Evolutionary conservation across 2,113 vertebrate species (phyloP).

Genomic region (Aptenodytes forsteri): DNA sequence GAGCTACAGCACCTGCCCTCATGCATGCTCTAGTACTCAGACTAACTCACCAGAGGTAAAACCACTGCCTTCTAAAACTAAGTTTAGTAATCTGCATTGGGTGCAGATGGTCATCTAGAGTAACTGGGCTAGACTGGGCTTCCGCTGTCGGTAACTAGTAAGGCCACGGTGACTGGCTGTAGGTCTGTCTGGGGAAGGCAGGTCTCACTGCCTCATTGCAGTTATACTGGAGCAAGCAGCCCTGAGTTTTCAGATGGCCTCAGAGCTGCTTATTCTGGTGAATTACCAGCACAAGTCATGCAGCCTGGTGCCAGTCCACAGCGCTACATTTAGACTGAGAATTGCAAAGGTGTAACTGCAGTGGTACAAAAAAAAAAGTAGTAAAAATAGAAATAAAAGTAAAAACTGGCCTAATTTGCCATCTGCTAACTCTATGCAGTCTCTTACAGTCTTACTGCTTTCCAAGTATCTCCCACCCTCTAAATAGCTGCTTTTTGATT

Average conservation of each 20-base stretch:
- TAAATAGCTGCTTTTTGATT: conserved; percentile 19
- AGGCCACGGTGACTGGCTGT: background rate
- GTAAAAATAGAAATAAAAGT: conserved; percentile 30
- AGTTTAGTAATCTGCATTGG: background rate
- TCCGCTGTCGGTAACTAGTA: background rate
- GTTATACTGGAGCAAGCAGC: background rate
- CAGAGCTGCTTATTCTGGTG: background rate
- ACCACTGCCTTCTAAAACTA: background rate
- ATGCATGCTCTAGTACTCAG: background rate
- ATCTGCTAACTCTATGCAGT: conserved; percentile 29
- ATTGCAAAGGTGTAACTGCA: conserved; percentile 27
- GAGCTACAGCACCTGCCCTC: background rate
- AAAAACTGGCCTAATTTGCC: conserved; percentile 32
- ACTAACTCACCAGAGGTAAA: background rate
- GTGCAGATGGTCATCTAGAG: background rate
- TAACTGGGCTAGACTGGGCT: background rate
- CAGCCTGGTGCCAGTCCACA: background rate
- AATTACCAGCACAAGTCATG: background rate
- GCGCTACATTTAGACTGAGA: background rate
- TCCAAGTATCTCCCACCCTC: background rate
- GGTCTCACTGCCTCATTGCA: fast-evolving
- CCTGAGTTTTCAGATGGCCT: background rate
- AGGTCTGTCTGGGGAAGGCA: background rate
- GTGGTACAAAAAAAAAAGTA: background rate
- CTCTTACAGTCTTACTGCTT: background rate